Evolutionary conservation across 2,888 invertebrate species (phyloP).

Genomic region (Bugulina stolonifera): DNA sequence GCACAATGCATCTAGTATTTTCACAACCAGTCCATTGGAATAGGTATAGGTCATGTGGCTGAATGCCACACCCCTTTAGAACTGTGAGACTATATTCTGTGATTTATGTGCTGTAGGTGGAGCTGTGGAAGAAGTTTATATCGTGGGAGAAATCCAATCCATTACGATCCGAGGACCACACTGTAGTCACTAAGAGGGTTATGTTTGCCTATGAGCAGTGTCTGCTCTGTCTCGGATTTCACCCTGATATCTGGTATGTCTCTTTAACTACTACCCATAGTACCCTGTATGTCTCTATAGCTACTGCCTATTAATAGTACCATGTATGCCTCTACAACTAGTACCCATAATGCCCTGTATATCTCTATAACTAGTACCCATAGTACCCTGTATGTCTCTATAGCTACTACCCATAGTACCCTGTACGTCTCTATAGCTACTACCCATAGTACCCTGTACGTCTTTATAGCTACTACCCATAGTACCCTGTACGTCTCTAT

Average conservation of each 20-base stretch:
- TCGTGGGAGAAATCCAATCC: constrained; percentile 96
- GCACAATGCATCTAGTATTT: too few species aligned
- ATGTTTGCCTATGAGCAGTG: constrained; percentile 99
- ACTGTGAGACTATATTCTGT: too few species aligned
- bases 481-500: not conserved
- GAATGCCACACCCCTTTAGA: too few species aligned
- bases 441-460: too few species aligned
- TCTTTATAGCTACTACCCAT: not conserved
- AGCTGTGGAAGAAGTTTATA: constrained; percentile 98
- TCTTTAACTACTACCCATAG: too few species aligned
- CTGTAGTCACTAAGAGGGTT: constrained; percentile 83
- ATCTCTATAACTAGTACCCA: not conserved
- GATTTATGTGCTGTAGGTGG: constrained; percentile 68
- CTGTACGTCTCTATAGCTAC: not conserved
- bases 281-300: too few species aligned
- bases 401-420: not conserved
- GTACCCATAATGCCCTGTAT: not conserved
- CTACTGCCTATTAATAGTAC: too few species aligned
- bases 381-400: not conserved
- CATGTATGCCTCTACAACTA: constrained; percentile 60
- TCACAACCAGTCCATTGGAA: too few species aligned
- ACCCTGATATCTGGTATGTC: constrained; percentile 87
- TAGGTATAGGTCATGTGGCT: too few species aligned
- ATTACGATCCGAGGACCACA: constrained; percentile 88
- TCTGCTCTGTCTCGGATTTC: constrained; percentile 88